phyloP scores from a whole-genome alignment of 2,888 invertebrate genomes.

The Tinea semifulvella region DNA sequence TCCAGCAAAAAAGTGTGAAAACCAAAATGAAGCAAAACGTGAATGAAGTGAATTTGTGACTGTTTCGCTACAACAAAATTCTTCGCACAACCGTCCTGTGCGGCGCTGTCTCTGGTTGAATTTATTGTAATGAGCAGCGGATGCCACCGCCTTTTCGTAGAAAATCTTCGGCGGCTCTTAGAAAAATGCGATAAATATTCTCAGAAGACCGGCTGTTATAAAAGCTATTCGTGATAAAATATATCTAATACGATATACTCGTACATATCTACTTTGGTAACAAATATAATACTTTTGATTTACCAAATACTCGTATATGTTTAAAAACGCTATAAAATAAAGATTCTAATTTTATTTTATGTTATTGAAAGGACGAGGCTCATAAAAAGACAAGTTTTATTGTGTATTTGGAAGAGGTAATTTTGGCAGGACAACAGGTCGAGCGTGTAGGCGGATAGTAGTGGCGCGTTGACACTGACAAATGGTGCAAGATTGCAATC shows the following conservation, averaged over 20 bases:
- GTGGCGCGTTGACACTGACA: constrained; percentile 74
- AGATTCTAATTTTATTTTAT: no score
- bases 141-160: constrained; percentile 51
- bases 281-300: constrained; percentile 14
- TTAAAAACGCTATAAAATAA: no score
- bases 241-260: no score
- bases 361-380: no score
- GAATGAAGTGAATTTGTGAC: constrained; percentile 65
- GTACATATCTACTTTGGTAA: constrained; percentile 11
- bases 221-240: no score
- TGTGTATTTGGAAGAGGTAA: no score
- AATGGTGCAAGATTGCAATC: constrained; percentile 81
- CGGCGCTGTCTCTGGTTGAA: constrained; percentile 54
- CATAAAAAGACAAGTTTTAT: no score
- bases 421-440: constrained; percentile 48
- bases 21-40: constrained; percentile 63
- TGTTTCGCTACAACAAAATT: constrained; percentile 65
- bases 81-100: constrained; percentile 66
- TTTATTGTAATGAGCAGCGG: constrained; percentile 60
- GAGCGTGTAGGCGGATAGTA: constrained; percentile 43
- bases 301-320: constrained; percentile 19
- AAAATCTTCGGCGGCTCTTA: constrained; percentile 50
- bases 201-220: constrained; percentile 12
- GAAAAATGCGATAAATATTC: constrained; percentile 35
- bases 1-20: constrained; percentile 65